Evolutionary conservation across 2,888 invertebrate genomes (phyloP).

Genomic region (Uloborus plumipes): DNA sequence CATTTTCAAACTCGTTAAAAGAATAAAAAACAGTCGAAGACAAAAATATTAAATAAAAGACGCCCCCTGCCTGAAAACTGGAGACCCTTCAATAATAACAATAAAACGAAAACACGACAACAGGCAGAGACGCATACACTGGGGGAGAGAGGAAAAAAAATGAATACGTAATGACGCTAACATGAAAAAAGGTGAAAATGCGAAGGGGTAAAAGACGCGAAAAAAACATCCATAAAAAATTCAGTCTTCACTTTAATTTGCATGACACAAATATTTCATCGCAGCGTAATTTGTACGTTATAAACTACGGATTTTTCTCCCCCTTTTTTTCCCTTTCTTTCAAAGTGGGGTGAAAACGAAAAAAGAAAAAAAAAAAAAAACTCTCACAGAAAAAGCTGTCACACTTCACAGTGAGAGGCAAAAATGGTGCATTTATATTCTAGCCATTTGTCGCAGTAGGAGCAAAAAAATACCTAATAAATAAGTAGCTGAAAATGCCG

Average conservation of each 20-base stretch:
- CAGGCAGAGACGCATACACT: neutral
- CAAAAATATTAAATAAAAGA: no score
- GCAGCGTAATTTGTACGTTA: conserved; percentile 57
- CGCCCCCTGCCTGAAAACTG: no score
- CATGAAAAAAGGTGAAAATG: conserved; percentile 32
- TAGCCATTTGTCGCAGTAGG: conserved; percentile 34
- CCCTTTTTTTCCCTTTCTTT: conserved; percentile 8
- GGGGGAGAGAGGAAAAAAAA: conserved; percentile 11
- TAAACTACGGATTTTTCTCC: conserved; percentile 20
- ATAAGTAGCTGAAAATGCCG: conserved; percentile 51
- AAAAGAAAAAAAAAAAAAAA: conserved; percentile 1
- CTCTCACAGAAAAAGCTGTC: conserved; percentile 29
- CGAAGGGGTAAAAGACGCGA: conserved; percentile 5
- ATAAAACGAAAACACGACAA: conserved; percentile 35
- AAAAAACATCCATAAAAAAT: conserved; percentile 12
- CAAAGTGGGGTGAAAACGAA: conserved; percentile 2
- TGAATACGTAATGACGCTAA: conserved; percentile 52
- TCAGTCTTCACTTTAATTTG: conserved; percentile 53
- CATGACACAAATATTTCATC: conserved; percentile 59
- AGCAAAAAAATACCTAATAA: conserved; percentile 46
- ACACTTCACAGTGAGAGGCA: conserved; percentile 24
- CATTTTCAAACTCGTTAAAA: neutral
- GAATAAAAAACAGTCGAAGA: no score
- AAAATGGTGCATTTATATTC: conserved; percentile 55
- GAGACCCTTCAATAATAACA: conserved; percentile 22